A percentile compares a stretch with the other conserved stretches of the same genome.
Evolutionary conservation across 2,113 vertebrate genomes (phyloP).

Genomic region (Ancistrus triradiatus): DNA sequence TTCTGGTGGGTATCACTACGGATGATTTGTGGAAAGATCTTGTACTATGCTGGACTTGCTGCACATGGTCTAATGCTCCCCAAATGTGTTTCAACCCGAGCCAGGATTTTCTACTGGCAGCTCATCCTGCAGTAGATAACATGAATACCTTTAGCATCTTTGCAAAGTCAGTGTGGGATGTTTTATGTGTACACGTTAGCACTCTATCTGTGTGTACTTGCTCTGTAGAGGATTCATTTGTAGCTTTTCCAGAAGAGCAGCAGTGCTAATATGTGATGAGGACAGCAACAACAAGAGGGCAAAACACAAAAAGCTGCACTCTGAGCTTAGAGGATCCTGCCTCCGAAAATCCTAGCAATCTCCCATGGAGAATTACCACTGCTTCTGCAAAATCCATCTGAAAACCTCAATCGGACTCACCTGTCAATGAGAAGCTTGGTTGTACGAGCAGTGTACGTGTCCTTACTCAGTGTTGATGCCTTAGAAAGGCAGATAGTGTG

Average conservation of each 20-base stretch:
- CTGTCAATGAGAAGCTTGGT: constrained; percentile 9
- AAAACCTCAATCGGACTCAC: constrained; percentile 15
- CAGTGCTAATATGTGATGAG: constrained; percentile 24
- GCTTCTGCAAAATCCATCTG: constrained; percentile 11
- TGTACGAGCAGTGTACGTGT: background rate
- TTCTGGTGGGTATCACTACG: too few species aligned
- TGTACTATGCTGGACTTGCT: too few species aligned
- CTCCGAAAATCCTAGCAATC: constrained; percentile 35
- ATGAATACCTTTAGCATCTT: too few species aligned
- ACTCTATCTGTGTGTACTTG: constrained; percentile 4
- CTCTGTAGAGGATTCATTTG: constrained; percentile 18
- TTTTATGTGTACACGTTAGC: background rate
- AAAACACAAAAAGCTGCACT: constrained; percentile 15
- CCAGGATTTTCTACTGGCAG: too few species aligned
- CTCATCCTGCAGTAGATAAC: too few species aligned
- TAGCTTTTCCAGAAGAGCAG: constrained; percentile 17
- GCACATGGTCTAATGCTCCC: too few species aligned
- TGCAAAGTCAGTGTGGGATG: too few species aligned
- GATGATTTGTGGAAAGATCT: too few species aligned
- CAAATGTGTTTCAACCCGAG: too few species aligned
- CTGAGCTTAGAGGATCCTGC: constrained; percentile 16
- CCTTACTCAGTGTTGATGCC: constrained; percentile 5
- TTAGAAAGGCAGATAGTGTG: constrained; percentile 13
- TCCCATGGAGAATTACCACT: constrained; percentile 35
- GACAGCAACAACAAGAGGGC: constrained; percentile 13